A percentile compares a stretch with the other conserved stretches of the same genome.
These are phyloP conservation scores for Tetrax tetrax DNA, from an alignment of 2,113 vertebrate genomes.

Conservation along the genomic window DNA sequence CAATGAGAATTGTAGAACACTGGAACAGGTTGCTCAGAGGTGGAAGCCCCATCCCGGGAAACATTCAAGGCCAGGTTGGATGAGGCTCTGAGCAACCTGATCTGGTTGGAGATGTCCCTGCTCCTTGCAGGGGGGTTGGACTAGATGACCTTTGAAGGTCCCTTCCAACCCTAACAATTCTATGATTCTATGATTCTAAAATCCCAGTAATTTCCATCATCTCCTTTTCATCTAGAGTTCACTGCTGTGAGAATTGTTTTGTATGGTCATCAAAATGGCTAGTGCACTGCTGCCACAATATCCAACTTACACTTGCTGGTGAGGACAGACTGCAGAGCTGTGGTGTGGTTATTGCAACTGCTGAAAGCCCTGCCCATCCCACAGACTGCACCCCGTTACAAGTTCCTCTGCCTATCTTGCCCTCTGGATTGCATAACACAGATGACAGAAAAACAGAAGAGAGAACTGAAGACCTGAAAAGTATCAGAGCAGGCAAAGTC, in stretches of 20 bases:
- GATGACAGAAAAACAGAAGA: background rate
- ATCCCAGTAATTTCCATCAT: background rate
- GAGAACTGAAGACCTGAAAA: background rate
- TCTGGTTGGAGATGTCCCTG: too few relatives aligned
- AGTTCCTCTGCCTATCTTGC: background rate
- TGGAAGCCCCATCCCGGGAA: too few relatives aligned
- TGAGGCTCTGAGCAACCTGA: too few relatives aligned
- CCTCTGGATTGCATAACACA: background rate
- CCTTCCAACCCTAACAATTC: too few relatives aligned
- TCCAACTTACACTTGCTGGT: background rate
- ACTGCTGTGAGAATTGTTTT: background rate
- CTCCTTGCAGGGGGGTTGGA: too few relatives aligned
- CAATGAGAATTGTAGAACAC: too few relatives aligned
- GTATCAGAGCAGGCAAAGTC: background rate
- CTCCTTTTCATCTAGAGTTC: background rate
- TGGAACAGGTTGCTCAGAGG: too few relatives aligned
- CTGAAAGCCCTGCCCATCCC: background rate
- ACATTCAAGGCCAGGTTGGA: too few relatives aligned
- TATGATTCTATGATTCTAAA: too few relatives aligned
- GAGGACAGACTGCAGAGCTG: background rate
- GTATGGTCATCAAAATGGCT: background rate
- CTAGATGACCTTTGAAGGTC: too few relatives aligned
- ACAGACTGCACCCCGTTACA: accelerated
- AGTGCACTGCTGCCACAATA: background rate
- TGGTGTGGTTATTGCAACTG: background rate